Conservation (phyloP, 2,888 invertebrate species). For the Anodontia alba region DNA sequence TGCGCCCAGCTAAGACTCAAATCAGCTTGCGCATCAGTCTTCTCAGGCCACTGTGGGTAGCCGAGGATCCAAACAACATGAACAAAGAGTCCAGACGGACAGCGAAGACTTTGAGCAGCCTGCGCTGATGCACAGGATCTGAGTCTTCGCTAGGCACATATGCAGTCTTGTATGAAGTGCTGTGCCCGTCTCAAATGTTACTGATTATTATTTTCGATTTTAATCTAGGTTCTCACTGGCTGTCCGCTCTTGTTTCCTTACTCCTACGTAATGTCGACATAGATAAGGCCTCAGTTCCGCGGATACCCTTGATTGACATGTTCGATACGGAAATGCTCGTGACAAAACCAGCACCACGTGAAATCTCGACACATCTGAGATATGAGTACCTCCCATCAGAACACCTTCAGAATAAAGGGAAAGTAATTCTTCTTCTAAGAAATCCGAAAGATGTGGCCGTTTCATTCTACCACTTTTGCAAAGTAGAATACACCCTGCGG, state of each 20-base stretch:
- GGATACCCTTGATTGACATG: background rate
- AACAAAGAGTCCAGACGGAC: no score
- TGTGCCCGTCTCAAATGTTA: no score
- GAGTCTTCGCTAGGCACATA: no score
- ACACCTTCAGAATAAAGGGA: background rate
- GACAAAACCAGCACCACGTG: background rate
- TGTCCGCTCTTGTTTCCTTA: background rate
- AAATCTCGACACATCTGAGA: background rate
- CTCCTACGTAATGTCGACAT: background rate
- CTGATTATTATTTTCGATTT: no score
- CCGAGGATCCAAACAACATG: no score
- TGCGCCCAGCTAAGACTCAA: no score
- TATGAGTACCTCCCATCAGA: background rate
- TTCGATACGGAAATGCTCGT: background rate
- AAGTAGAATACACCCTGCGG: background rate
- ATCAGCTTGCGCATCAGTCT: no score
- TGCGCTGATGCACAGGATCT: no score
- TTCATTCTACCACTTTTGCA: background rate
- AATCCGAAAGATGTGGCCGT: background rate
- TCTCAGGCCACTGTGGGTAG: no score
- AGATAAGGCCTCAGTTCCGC: background rate
- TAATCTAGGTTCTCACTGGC: background rate
- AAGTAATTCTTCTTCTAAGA: background rate
- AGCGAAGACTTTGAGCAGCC: no score
- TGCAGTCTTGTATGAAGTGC: no score